Evolutionary conservation across 2,113 vertebrate species (phyloP).

Genomic region (Macaca mulatta): DNA sequence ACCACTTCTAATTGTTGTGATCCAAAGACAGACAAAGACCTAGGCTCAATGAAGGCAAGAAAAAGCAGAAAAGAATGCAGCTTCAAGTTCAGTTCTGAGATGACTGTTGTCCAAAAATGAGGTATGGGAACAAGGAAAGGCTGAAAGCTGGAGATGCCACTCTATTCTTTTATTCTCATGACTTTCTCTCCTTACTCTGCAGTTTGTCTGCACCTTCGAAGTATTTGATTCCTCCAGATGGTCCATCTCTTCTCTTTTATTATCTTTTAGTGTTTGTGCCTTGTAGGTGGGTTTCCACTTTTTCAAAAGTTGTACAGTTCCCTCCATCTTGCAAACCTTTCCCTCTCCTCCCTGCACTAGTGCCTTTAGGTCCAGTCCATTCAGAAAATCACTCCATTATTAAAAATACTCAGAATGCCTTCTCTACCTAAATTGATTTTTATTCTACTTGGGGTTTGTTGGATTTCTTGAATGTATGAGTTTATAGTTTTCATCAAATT

Average conservation of each 20-base stretch:
- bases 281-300: background rate
- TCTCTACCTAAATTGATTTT: background rate
- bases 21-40: background rate
- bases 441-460: background rate
- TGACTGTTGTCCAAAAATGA: background rate
- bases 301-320: background rate
- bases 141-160: background rate
- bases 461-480: background rate
- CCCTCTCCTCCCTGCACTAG: background rate
- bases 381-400: conserved; percentile 8
- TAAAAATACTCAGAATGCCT: background rate
- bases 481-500: background rate
- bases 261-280: background rate
- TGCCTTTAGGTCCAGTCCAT: background rate
- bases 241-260: background rate
- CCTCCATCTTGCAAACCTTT: background rate
- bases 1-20: background rate
- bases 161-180: background rate
- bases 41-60: background rate
- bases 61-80: background rate
- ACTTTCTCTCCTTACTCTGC: background rate
- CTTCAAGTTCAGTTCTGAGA: background rate
- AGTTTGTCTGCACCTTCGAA: background rate
- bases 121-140: background rate
- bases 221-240: background rate